Conservation (phyloP, 2,113 vertebrate genomes). For the Daphoenositta chrysoptera region DNA sequence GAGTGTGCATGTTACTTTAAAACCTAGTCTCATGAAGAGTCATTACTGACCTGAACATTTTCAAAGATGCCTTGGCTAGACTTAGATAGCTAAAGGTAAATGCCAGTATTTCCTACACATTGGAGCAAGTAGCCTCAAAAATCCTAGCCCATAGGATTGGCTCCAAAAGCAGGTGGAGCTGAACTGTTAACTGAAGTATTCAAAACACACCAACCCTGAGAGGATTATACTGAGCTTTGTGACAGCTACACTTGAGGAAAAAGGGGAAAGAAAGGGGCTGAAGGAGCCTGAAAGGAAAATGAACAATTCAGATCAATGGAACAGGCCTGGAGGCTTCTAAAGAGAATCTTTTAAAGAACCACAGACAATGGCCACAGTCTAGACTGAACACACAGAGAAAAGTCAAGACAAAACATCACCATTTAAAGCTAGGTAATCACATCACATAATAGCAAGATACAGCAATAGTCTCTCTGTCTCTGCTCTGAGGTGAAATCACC, state of each 20-base stretch:
- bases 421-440: slow-evolving; percentile 56
- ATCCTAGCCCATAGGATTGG: neutral
- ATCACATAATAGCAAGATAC: neutral
- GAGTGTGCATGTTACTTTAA: neutral
- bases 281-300: slow-evolving; percentile 18
- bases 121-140: neutral
- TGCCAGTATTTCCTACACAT: neutral
- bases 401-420: slow-evolving; percentile 45
- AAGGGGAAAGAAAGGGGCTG: slow-evolving; percentile 30
- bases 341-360: slow-evolving; percentile 33
- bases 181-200: neutral
- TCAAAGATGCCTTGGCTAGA: neutral
- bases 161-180: neutral
- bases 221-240: neutral
- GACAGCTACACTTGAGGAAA: neutral
- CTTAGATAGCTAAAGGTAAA: neutral
- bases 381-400: slow-evolving; percentile 54
- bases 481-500: slow-evolving; percentile 37
- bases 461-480: neutral
- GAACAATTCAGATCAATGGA: slow-evolving; percentile 52
- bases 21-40: neutral
- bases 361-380: slow-evolving; percentile 62
- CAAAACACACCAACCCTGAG: neutral
- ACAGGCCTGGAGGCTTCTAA: slow-evolving; percentile 23
- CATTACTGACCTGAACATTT: neutral